Base-by-base conservation (phyloP, 1,140 invertebrate genomes). In the Probaryconus sp. region DNA sequence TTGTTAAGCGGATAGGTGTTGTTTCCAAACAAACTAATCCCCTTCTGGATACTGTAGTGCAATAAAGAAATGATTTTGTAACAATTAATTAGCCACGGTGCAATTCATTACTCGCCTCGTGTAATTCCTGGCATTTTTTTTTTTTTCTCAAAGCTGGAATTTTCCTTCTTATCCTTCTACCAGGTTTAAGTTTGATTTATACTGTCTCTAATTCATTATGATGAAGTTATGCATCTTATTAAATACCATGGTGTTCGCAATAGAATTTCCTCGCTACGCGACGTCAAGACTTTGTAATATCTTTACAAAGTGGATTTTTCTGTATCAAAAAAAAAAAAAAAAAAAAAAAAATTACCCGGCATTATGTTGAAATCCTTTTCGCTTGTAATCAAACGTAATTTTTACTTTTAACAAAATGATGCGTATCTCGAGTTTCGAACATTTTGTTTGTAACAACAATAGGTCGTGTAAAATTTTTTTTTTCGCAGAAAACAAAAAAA, bases 151-250 rank as follows among this genome's bases (percentile, higher is more conserved):
- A 33, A 45, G 43, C 51, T 28, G 65, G 67, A 61, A 76, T 76
- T 70, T 76, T 61, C 63, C 67, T 67, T n/a, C n/a, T 76, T 76
- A 71, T 56, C 55, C 5, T 60, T 48, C 37, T 35, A 9, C 55
- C 38, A 3, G 47, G 48, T 17, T 65, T 63, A 65, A 53, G 55
- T 70, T 76, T 65, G 73, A 76, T 69, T 76, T 76, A 76, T 67
- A 71, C 68, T 51, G 43, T 55, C 28, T 37, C 40, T 42, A 43
- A 76, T 67, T 76, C 73, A 76, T 76, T 76, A 76, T 47, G 67
- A 71, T 63, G 55, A 71, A 76, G 73, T 76, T 76, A 76, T 76
- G 67, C 73, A 71, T 76, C 67, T 71, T 76, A 76, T 76, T 76
- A 76, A 71, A 76, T 71, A 45, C 73, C 67, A 21, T 68, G 73